phyloP scores from a whole-genome alignment of 2,113 vertebrate genomes.

The Microtus oregoni region DNA sequence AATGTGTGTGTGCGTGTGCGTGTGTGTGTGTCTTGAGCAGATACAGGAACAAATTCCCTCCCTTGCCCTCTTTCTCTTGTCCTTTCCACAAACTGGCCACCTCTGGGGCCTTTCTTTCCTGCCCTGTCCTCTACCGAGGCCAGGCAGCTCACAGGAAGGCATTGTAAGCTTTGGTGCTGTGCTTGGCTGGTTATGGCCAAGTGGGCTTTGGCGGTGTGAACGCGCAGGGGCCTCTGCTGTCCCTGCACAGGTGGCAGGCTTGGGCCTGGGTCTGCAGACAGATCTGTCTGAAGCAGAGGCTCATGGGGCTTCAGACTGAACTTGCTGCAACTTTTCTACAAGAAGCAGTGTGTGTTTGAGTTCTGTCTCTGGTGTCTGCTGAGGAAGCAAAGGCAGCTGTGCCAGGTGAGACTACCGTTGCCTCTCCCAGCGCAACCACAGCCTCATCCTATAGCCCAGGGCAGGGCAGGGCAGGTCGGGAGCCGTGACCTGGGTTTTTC shows the following conservation, averaged over 20 bases:
- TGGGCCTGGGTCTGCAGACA: neutral
- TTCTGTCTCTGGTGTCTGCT: too few relatives aligned
- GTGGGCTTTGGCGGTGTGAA: neutral
- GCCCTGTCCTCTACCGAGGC: neutral
- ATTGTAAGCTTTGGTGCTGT: neutral
- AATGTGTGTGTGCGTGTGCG: neutral
- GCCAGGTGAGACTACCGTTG: neutral
- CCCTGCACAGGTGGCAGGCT: too few relatives aligned
- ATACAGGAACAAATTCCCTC: neutral
- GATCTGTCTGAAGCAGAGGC: neutral
- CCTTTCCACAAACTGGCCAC: neutral
- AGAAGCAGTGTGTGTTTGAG: neutral
- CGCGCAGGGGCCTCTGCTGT: neutral
- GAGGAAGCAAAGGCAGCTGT: neutral
- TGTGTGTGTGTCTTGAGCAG: neutral
- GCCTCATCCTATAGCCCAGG: too few relatives aligned
- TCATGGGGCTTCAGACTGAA: neutral
- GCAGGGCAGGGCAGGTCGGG: neutral
- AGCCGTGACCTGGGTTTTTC: neutral
- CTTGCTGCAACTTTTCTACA: neutral
- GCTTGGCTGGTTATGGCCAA: neutral
- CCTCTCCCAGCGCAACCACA: neutral
- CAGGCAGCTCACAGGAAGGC: neutral
- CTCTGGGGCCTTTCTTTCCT: neutral
- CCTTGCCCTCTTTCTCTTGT: fast-evolving